These are phyloP conservation scores for Microtus richardsoni DNA, from an alignment of 2,113 vertebrate species.

Conservation along the genomic window DNA sequence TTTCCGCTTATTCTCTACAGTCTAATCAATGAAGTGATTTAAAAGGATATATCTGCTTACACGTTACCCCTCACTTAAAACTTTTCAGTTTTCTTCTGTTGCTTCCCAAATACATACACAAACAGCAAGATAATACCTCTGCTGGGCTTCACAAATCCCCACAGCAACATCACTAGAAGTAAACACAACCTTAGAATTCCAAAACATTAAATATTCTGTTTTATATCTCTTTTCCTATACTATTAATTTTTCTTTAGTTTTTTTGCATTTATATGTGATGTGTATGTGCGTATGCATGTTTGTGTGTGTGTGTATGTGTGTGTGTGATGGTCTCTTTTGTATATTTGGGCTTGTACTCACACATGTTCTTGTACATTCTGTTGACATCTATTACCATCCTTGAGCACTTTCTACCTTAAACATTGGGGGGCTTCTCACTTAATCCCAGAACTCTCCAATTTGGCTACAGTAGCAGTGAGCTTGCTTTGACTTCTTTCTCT, in stretches of 20 bases:
- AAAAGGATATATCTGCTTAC: background rate
- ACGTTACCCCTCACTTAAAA: background rate
- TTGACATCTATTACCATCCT: background rate
- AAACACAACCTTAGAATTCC: background rate
- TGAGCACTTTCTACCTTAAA: background rate
- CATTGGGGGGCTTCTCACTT: no score
- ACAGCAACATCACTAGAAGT: background rate
- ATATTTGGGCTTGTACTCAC: background rate
- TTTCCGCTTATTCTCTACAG: background rate
- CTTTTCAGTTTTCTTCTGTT: background rate
- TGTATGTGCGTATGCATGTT: background rate
- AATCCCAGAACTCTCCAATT: background rate
- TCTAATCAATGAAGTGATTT: background rate
- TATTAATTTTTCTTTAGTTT: no score
- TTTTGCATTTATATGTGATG: background rate
- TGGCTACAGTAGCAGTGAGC: no score
- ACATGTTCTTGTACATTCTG: background rate
- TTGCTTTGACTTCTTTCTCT: background rate
- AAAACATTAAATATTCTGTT: background rate
- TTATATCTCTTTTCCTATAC: background rate
- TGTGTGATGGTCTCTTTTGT: background rate
- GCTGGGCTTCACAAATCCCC: rapidly evolving
- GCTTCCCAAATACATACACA: background rate
- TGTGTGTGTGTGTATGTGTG: background rate
- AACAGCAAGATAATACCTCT: background rate